Evolutionary conservation across 2,888 invertebrate genomes (phyloP).

Genomic region (Tenodera sinensis): DNA sequence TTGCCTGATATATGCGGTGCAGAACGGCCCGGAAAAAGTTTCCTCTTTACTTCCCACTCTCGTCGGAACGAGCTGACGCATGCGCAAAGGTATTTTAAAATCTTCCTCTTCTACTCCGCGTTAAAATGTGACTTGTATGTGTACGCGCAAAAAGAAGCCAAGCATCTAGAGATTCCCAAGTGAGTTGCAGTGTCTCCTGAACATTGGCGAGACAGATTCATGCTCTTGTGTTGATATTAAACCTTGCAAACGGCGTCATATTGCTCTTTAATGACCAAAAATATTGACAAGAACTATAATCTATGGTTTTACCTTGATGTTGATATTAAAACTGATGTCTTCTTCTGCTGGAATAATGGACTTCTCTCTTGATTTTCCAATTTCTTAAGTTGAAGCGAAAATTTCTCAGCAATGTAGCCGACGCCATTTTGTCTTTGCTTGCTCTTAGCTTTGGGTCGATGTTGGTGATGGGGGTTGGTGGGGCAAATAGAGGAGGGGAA

Average conservation of each 20-base stretch:
- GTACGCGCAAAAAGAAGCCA: not conserved
- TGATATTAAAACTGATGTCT: not conserved
- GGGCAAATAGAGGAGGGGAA: not conserved
- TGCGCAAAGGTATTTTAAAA: not conserved
- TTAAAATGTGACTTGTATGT: not conserved
- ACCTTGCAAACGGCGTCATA: not conserved
- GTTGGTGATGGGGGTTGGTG: not conserved
- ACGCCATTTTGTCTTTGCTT: constrained; percentile 15
- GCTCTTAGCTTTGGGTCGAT: constrained; percentile 14
- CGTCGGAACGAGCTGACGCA: not conserved
- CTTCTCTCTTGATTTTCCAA: not conserved
- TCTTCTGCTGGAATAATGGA: not conserved
- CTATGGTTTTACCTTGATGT: not conserved
- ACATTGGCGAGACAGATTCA: not conserved
- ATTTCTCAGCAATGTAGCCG: not conserved
- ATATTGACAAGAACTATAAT: not conserved
- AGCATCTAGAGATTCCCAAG: not conserved
- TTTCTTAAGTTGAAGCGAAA: not conserved
- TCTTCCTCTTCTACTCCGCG: not conserved
- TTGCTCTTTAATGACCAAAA: not conserved
- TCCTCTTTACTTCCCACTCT: not conserved
- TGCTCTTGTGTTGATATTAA: not conserved
- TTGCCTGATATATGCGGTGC: not conserved
- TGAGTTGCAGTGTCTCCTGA: not conserved
- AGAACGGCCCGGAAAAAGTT: not conserved